Evolutionary conservation across 2,888 invertebrate species (phyloP).

Genomic region (Oscheius sp.): DNA sequence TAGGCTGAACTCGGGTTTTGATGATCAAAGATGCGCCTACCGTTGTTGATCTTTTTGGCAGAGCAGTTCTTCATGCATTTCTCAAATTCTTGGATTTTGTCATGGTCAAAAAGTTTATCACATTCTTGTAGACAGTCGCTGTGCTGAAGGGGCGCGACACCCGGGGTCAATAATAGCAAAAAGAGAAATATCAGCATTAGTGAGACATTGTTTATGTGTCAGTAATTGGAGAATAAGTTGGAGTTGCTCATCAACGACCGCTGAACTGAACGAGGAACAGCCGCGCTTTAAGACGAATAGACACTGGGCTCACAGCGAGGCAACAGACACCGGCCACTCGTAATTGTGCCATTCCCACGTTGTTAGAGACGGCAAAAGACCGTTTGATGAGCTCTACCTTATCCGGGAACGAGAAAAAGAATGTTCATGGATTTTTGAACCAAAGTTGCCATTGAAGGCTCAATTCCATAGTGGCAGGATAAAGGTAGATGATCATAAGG

Average conservation of each 20-base stretch:
- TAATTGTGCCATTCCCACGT: slow-evolving; percentile 27
- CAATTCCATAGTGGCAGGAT: too few relatives aligned
- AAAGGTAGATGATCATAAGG: too few relatives aligned
- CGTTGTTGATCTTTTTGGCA: slow-evolving; percentile 10
- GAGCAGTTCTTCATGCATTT: slow-evolving; percentile 24
- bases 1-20: slow-evolving; percentile 43
- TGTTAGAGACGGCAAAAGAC: neutral
- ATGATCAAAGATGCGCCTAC: neutral
- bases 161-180: neutral
- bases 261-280: slow-evolving; percentile 26
- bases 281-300: slow-evolving; percentile 22
- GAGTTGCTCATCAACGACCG: slow-evolving; percentile 34
- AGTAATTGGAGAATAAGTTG: slow-evolving; percentile 15
- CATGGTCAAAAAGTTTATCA: slow-evolving; percentile 12
- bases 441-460: too few relatives aligned
- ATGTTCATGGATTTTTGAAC: too few relatives aligned
- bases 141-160: slow-evolving; percentile 5
- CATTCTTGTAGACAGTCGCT: slow-evolving; percentile 23
- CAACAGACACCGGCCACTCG: slow-evolving; percentile 12
- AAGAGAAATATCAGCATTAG: neutral
- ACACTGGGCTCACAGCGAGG: slow-evolving; percentile 12
- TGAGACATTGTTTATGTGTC: neutral
- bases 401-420: too few relatives aligned
- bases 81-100: slow-evolving; percentile 2
- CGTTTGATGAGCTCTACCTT: too few relatives aligned